Evolutionary conservation across 2,797 vertebrate species (phyloP).

Genomic region (Gymnodraco acuticeps): DNA sequence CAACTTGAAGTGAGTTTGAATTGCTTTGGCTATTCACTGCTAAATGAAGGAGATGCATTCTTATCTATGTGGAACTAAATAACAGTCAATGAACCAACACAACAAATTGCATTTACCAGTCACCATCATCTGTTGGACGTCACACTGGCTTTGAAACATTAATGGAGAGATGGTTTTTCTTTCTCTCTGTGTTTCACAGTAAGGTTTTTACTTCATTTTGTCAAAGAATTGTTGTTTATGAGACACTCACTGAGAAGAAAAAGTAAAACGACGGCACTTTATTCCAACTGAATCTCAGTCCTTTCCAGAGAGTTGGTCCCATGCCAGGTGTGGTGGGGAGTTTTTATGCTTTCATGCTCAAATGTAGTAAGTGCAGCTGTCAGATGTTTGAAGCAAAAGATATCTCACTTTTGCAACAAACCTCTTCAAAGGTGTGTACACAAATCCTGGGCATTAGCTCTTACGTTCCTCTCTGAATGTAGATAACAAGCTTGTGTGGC

Average conservation of each 20-base stretch:
- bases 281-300: constrained; percentile 33
- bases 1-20: constrained; percentile 32
- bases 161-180: constrained; percentile 36
- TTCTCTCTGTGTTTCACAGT: constrained; percentile 12
- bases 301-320: constrained; percentile 40
- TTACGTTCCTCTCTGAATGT: constrained; percentile 54
- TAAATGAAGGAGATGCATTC: constrained; percentile 27
- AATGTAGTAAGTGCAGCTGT: constrained; percentile 44
- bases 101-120: constrained; percentile 12
- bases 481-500: constrained; percentile 65
- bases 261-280: constrained; percentile 16
- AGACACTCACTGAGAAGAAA: constrained; percentile 15
- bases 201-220: neutral
- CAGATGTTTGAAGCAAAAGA: constrained; percentile 53
- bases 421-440: constrained; percentile 48
- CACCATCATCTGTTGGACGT: constrained; percentile 16
- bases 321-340: constrained; percentile 6
- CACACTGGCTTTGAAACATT: constrained; percentile 31
- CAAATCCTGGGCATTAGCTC: constrained; percentile 57
- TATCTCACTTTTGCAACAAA: constrained; percentile 65
- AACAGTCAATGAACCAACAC: constrained; percentile 15
- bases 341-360: constrained; percentile 50
- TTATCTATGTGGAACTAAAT: constrained; percentile 30
- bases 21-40: constrained; percentile 22
- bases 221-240: constrained; percentile 32